Percentiles rank a stretch among this genome's conserved stretches.
phyloP scores from a whole-genome alignment of 2,113 vertebrate species.

The Pseudonaja textilis region DNA sequence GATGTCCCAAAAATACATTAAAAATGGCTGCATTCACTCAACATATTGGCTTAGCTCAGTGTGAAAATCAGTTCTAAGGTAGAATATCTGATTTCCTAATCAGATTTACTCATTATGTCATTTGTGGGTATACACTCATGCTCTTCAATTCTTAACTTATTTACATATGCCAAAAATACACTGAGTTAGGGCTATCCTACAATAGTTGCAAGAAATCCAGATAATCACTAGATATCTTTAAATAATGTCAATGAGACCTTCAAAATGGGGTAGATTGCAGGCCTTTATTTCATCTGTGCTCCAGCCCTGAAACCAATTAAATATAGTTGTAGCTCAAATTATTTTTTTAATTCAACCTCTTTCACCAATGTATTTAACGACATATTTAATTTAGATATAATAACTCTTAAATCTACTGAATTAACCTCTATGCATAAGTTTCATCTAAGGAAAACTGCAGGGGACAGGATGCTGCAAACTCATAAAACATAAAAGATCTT shows the following conservation, averaged over 20 bases:
- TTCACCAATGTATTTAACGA: background rate
- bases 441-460: background rate
- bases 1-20: background rate
- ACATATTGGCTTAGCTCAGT: background rate
- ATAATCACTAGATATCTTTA: background rate
- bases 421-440: background rate
- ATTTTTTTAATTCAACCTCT: background rate
- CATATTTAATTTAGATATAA: background rate
- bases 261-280: background rate
- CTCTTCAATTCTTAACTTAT: background rate
- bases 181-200: background rate
- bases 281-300: background rate
- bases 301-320: background rate
- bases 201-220: background rate
- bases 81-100: background rate
- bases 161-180: background rate
- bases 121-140: background rate
- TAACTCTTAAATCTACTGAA: background rate
- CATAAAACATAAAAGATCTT: background rate
- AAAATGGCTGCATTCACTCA: background rate
- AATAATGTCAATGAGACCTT: background rate
- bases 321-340: background rate
- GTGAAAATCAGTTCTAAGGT: background rate
- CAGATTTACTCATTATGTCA: background rate
- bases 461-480: background rate